Evolutionary conservation across 2,113 vertebrate genomes (phyloP).

Genomic region (Cynocephalus volans): DNA sequence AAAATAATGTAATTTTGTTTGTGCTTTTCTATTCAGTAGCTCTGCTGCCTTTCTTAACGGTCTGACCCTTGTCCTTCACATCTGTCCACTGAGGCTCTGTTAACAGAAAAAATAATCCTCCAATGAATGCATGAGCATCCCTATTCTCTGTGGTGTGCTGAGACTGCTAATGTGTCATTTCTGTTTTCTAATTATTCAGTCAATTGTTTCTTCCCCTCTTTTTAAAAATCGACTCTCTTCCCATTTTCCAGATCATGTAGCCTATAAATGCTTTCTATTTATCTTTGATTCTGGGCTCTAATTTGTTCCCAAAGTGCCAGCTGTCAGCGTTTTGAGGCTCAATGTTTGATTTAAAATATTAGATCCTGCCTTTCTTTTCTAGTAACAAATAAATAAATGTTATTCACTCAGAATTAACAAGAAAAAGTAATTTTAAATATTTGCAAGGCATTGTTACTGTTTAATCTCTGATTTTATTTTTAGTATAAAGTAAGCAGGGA

Average conservation of each 20-base stretch:
- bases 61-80: neutral
- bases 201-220: slow-evolving; percentile 56
- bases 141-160: neutral
- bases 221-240: slow-evolving; percentile 56
- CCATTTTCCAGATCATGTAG: slow-evolving; percentile 79
- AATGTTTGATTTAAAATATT: slow-evolving; percentile 66
- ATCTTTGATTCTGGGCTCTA: slow-evolving; percentile 60
- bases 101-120: neutral
- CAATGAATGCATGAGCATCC: neutral
- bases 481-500: neutral
- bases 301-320: slow-evolving; percentile 77
- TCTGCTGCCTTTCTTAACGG: slow-evolving; percentile 5
- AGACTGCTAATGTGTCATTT: neutral
- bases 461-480: slow-evolving; percentile 53
- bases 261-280: slow-evolving; percentile 74
- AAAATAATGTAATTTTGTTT: neutral
- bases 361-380: neutral
- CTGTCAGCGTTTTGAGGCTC: slow-evolving; percentile 72
- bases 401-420: slow-evolving; percentile 45
- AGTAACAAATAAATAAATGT: neutral
- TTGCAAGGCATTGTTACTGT: neutral
- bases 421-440: neutral
- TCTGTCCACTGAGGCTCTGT: neutral
- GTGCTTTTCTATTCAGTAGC: neutral
- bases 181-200: slow-evolving; percentile 65